Conservation (phyloP, 2,113 vertebrate genomes). For the Varanus salvator region DNA sequence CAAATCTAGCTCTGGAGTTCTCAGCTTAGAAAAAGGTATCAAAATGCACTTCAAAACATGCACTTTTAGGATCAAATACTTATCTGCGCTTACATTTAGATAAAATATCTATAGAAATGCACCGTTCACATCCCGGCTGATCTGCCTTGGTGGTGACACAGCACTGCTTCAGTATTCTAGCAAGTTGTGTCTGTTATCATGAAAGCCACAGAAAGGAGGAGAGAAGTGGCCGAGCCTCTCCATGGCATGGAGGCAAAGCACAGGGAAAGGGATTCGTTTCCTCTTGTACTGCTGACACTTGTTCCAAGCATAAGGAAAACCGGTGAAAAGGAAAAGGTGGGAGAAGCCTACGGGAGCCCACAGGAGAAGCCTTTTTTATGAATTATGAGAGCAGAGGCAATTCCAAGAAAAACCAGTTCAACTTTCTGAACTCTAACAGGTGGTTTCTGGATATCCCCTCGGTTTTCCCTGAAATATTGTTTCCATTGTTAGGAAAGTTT, state of each 20-base stretch:
- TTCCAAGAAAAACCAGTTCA: not conserved
- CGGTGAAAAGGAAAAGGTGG: not conserved
- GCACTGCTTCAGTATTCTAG: no score
- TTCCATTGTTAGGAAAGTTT: constrained; percentile 29
- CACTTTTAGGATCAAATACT: no score
- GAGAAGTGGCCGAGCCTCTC: not conserved
- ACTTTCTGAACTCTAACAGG: not conserved
- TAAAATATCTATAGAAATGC: no score
- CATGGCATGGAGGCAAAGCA: not conserved
- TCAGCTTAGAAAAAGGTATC: no score
- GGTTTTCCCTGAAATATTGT: not conserved
- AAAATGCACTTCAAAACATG: no score
- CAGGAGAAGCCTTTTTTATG: not conserved
- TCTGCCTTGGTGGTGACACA: no score
- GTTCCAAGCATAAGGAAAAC: not conserved
- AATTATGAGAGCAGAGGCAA: not conserved
- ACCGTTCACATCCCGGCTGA: no score
- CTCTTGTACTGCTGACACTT: not conserved
- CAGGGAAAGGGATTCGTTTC: not conserved
- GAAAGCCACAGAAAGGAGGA: not conserved
- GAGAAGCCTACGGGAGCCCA: no score
- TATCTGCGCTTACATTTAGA: no score
- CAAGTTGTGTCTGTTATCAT: not conserved
- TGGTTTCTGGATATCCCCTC: constrained; percentile 16
- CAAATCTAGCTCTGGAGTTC: no score